Conservation (phyloP, 1,140 invertebrate genomes). For the Wiebesia pumilae region DNA sequence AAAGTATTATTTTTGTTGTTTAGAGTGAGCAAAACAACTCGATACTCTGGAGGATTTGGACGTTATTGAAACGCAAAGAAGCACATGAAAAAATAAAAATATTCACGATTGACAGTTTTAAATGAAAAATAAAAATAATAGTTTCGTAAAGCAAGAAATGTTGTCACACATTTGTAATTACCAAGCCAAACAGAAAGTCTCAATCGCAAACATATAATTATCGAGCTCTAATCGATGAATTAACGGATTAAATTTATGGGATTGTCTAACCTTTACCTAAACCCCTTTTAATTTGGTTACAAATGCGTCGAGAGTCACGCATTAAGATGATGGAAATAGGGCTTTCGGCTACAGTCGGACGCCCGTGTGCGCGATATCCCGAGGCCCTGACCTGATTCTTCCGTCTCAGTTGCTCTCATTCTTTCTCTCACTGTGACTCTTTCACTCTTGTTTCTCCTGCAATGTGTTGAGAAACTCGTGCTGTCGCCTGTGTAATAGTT, state of each 20-base stretch:
- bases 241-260: neutral
- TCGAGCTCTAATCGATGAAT: neutral
- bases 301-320: neutral
- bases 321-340: slow-evolving; percentile 38
- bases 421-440: slow-evolving; percentile 14
- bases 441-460: neutral
- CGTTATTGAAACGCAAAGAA: too few species aligned
- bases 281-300: neutral
- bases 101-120: too few species aligned
- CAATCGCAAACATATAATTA: neutral
- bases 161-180: too few species aligned
- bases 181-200: too few species aligned
- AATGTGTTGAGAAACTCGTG: neutral
- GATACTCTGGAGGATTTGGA: too few species aligned
- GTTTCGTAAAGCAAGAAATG: too few species aligned
- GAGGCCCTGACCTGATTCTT: slow-evolving; percentile 43
- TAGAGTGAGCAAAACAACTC: too few species aligned
- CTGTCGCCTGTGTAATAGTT: neutral
- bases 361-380: slow-evolving; percentile 16
- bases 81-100: too few species aligned
- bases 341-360: neutral
- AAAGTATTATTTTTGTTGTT: too few species aligned
- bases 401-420: neutral
- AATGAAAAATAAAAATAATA: too few species aligned
- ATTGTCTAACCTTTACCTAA: neutral